Evolutionary conservation across 2,797 vertebrate genomes (phyloP), one percentile per base, ranked within the genome.

Genomic region (Sebastiscus albofasciatus): DNA sequence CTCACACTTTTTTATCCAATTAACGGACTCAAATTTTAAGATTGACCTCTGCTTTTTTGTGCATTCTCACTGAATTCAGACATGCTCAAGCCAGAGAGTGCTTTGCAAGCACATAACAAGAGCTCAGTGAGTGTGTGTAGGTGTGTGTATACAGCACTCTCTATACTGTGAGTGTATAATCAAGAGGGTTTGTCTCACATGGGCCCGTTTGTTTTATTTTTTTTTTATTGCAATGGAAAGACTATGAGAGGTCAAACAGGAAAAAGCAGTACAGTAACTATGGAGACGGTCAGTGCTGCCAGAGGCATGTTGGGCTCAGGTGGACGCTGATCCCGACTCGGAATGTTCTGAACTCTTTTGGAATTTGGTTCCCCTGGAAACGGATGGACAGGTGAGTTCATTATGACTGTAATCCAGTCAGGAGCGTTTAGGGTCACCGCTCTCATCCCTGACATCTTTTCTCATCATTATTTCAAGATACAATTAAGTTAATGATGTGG

Each of bases 321-420:
- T 93, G 88, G 90, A 90, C 75, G 29, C 84, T 92, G 87, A 91
- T 80, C 70, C 79, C 1, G 12, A 64, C 55, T 81, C 9, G 77
- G 86, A 90, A 88, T 79, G 29, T 54, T 85, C 72, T 85, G 73
- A 90, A 68, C 72, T 65, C 42, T 62, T 76, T 62, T 67, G 76
- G 81, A 80, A 73, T 85, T 90, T 33, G 27, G 72, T 82, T 89
- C 42, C 71, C 71, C 8, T 85, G 77, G 84, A 86, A 84, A 82
- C 83, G 1, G 61, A 84, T 70, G 42, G 74, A 79, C 81, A 90
- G 94, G 93, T 95, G 87, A 93, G 93, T 91, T 83, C 2, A 67
- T 55, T 62, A 67, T 27, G n/a, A 68, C 4, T 22, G n/a, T 0
- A 9, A 20, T 36, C 39, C 36, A 68, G 5, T 71, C 16, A 24